Percentiles rank a stretch among this genome's conserved stretches.
Evolutionary conservation across 2,797 vertebrate species (phyloP).

Genomic region (Enteromius fasciolatus): DNA sequence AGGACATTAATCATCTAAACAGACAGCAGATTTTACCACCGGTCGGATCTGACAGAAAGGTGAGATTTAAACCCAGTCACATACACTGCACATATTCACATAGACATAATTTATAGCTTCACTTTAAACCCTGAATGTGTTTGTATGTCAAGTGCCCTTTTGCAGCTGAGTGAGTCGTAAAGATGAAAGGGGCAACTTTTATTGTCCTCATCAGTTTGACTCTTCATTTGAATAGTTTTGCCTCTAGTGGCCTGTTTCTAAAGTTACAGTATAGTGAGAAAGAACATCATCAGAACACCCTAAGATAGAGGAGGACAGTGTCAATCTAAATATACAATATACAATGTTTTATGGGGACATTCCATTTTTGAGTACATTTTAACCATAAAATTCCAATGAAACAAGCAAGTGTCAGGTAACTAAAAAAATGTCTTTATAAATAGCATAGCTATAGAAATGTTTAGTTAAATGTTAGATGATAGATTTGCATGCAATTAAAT

Average conservation of each 20-base stretch:
- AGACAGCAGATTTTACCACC: slow-evolving; percentile 54
- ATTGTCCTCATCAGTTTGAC: slow-evolving; percentile 27
- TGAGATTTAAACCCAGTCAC: slow-evolving; percentile 24
- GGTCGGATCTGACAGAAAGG: slow-evolving; percentile 49
- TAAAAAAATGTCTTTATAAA: not conserved
- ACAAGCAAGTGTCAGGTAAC: not conserved
- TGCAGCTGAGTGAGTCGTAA: slow-evolving; percentile 42
- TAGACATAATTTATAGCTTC: slow-evolving; percentile 35
- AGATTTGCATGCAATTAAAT: not conserved
- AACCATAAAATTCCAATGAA: not conserved
- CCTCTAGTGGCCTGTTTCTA: slow-evolving; percentile 44
- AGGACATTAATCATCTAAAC: slow-evolving; percentile 29
- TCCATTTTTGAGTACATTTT: not conserved
- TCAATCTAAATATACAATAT: slow-evolving; percentile 1
- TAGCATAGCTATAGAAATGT: not conserved
- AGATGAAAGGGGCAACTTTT: slow-evolving; percentile 47
- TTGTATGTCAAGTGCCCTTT: slow-evolving; percentile 47
- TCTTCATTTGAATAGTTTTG: slow-evolving; percentile 50
- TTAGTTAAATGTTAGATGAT: not conserved
- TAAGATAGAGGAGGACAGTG: not conserved
- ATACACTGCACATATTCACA: slow-evolving; percentile 16
- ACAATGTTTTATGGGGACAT: not conserved
- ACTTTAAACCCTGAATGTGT: slow-evolving; percentile 36
- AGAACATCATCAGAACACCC: not conserved
- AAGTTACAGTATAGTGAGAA: slow-evolving; percentile 44